These are phyloP conservation scores for Fregata magnificens DNA, from an alignment of 2,113 vertebrate genomes.

Conservation along the genomic window DNA sequence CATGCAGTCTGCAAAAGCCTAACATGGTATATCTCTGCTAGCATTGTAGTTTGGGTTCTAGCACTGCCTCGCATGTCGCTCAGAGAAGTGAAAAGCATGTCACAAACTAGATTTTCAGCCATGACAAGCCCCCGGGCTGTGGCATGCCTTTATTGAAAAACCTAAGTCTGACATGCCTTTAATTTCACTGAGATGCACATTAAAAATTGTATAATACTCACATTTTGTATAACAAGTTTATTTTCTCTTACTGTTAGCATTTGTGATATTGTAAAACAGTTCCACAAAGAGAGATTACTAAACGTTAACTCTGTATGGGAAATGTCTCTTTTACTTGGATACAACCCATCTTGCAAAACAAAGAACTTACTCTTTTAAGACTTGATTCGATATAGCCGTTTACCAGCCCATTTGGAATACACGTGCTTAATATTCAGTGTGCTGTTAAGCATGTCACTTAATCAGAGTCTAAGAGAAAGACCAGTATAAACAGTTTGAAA, in stretches of 20 bases:
- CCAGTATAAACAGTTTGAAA: neutral
- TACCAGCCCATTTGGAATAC: neutral
- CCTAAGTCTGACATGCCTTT: constrained; percentile 29
- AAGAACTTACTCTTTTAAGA: neutral
- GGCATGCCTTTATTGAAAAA: constrained; percentile 4
- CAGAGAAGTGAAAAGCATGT: constrained; percentile 36
- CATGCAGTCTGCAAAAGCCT: neutral
- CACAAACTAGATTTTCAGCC: constrained; percentile 25
- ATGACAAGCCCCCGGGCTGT: constrained; percentile 8
- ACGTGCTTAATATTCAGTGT: neutral
- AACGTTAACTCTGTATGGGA: neutral
- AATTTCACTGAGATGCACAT: constrained; percentile 23
- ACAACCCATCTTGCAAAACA: neutral
- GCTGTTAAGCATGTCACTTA: neutral
- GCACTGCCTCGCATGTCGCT: neutral
- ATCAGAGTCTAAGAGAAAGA: neutral
- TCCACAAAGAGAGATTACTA: neutral
- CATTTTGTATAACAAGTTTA: neutral
- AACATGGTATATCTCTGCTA: neutral
- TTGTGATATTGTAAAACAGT: neutral
- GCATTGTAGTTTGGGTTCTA: neutral
- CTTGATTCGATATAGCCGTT: neutral
- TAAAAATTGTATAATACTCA: constrained; percentile 5
- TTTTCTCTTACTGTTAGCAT: neutral
- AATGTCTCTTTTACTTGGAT: neutral